Percentiles rank a stretch among this genome's conserved stretches.
Evolutionary conservation across 92 coral and sea anemone genomes (phyloP).

Genomic region (Umimayanthus chanpuru): DNA sequence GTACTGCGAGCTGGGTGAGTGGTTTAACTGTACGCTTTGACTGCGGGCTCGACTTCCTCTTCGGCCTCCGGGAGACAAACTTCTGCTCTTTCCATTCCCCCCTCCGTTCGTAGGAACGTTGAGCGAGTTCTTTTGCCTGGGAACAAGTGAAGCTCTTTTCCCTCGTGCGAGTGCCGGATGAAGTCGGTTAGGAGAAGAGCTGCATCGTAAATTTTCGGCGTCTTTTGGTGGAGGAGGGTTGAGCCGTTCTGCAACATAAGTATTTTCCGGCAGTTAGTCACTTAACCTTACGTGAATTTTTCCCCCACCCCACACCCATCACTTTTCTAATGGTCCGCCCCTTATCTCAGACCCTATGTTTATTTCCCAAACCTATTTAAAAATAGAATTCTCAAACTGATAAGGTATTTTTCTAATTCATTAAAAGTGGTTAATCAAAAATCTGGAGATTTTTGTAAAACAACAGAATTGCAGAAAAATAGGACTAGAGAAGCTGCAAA

Average conservation of each 20-base stretch:
- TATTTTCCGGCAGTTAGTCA: background rate
- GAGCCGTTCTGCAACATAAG: slow-evolving; percentile 66
- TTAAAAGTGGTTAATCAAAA: no score
- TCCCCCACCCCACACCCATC: no score
- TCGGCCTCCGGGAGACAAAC: slow-evolving; percentile 47
- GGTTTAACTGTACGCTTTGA: slow-evolving; percentile 85
- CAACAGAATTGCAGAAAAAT: no score
- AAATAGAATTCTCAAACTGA: no score
- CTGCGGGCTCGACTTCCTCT: slow-evolving; percentile 85
- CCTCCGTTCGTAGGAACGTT: slow-evolving; percentile 33
- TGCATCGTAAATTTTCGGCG: slow-evolving; percentile 56
- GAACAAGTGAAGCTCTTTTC: slow-evolving; percentile 75
- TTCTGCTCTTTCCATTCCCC: slow-evolving; percentile 16
- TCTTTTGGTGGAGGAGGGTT: slow-evolving; percentile 86
- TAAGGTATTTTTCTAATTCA: no score
- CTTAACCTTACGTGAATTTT: no score
- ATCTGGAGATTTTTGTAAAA: no score
- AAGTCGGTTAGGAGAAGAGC: slow-evolving; percentile 55
- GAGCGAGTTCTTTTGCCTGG: slow-evolving; percentile 59
- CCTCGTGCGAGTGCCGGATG: slow-evolving; percentile 72
- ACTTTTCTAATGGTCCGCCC: no score
- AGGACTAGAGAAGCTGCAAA: no score
- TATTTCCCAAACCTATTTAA: no score
- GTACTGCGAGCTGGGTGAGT: slow-evolving; percentile 58
- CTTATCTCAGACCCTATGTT: no score